phyloP scores from a whole-genome alignment of 2,113 vertebrate species.

The Procavia capensis region DNA sequence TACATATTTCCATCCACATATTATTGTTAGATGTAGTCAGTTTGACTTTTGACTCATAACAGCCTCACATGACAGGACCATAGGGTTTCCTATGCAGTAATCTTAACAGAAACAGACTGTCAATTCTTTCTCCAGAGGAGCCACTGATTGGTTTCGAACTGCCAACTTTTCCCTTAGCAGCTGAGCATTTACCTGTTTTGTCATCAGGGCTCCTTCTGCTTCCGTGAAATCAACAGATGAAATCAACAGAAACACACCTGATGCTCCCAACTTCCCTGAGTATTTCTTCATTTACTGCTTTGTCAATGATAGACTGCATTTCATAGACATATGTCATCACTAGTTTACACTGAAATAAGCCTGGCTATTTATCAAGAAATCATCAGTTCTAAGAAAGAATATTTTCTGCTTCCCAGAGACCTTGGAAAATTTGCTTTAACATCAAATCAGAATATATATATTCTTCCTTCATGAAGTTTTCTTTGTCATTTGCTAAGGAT shows the following conservation, averaged over 20 bases:
- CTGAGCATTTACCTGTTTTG: background rate
- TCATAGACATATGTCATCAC: background rate
- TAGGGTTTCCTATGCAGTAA: background rate
- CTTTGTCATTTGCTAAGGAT: slow-evolving; percentile 34
- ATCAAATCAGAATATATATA: slow-evolving; percentile 1
- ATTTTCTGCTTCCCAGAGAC: background rate
- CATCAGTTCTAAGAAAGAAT: background rate
- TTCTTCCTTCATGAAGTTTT: slow-evolving; percentile 11
- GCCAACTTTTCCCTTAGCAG: background rate
- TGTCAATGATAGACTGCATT: background rate
- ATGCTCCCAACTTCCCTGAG: background rate
- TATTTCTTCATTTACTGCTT: background rate
- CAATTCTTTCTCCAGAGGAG: background rate
- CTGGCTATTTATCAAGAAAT: slow-evolving; percentile 16
- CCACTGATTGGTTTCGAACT: background rate
- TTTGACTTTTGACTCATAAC: background rate
- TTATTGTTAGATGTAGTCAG: background rate
- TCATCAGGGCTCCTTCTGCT: background rate
- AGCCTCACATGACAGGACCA: background rate
- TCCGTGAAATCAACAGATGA: background rate
- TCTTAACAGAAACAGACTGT: background rate
- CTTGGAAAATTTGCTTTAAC: background rate
- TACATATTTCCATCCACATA: background rate
- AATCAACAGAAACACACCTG: too few species aligned
- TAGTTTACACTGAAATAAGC: slow-evolving; percentile 49